A percentile compares a stretch with the other conserved stretches of the same genome.
These are phyloP conservation scores for Sinohyriopsis cumingii DNA, from an alignment of 2,888 invertebrate species.

Conservation along the genomic window DNA sequence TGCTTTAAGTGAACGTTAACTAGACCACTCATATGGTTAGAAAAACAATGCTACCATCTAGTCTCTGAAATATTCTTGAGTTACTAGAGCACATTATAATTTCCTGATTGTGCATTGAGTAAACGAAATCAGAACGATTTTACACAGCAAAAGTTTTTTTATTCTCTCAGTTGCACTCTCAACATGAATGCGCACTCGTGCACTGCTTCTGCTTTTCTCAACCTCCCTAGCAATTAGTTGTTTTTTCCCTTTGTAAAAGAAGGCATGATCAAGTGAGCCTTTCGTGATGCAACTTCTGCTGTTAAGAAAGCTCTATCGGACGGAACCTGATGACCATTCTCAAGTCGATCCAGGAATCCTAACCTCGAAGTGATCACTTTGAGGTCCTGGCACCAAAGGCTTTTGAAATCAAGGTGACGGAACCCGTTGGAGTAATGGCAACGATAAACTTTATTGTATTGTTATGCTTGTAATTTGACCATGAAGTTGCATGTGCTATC, in stretches of 20 bases:
- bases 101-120: too few species aligned
- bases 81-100: too few species aligned
- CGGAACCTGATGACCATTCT: conserved; percentile 16
- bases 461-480: conserved; percentile 30
- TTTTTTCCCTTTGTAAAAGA: conserved; percentile 19
- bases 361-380: conserved; percentile 17
- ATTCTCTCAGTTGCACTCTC: conserved; percentile 16
- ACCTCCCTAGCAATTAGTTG: conserved; percentile 15
- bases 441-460: conserved; percentile 26
- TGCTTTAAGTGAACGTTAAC: too few species aligned
- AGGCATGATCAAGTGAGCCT: conserved; percentile 13
- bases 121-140: too few species aligned
- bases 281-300: conserved; percentile 15
- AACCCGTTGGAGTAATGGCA: conserved; percentile 21
- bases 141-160: conserved; percentile 4
- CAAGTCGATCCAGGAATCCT: conserved; percentile 15
- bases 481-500: conserved; percentile 19
- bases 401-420: conserved; percentile 18
- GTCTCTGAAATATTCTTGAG: too few species aligned
- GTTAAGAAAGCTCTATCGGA: conserved; percentile 23
- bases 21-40: too few species aligned
- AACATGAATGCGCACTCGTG: conserved; percentile 19
- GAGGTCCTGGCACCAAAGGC: conserved; percentile 22
- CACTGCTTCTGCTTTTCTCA: conserved; percentile 12
- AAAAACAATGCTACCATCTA: too few species aligned